Conservation (phyloP, 1,140 invertebrate genomes). For the Aphelenchoides avenae region DNA sequence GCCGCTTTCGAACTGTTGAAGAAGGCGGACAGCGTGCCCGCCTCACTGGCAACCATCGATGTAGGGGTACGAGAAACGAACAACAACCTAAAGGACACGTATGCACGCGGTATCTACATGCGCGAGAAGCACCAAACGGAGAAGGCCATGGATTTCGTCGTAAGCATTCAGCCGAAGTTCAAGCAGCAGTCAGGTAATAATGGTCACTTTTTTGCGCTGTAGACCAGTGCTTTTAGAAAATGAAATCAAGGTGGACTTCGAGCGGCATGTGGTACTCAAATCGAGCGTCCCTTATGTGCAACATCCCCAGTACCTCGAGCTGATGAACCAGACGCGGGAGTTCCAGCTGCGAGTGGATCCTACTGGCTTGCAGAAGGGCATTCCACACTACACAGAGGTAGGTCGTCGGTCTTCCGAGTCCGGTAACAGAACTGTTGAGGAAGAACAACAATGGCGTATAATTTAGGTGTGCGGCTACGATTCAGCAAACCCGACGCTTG, state of each 20-base stretch:
- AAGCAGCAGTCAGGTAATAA: constrained; percentile 69
- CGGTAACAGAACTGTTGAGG: too few species aligned
- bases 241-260: constrained; percentile 76
- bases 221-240: constrained; percentile 65
- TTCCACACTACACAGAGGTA: constrained; percentile 61
- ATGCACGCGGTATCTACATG: constrained; percentile 79
- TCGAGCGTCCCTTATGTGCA: constrained; percentile 74
- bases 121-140: constrained; percentile 67
- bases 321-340: constrained; percentile 69
- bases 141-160: constrained; percentile 68
- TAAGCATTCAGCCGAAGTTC: constrained; percentile 81
- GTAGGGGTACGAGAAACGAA: constrained; percentile 39
- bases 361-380: constrained; percentile 70
- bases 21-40: constrained; percentile 65
- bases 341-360: constrained; percentile 72
- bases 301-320: constrained; percentile 73
- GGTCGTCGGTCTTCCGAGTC: too few species aligned
- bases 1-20: constrained; percentile 75
- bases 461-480: constrained; percentile 79
- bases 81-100: constrained; percentile 66
- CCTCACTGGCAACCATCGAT: constrained; percentile 65
- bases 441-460: not conserved
- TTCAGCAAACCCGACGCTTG: constrained; percentile 73
- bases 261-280: constrained; percentile 73
- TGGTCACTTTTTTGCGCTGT: too few species aligned